These are phyloP conservation scores for Ctenicera cuprea DNA, from an alignment of 2,888 invertebrate genomes.

Conservation along the genomic window DNA sequence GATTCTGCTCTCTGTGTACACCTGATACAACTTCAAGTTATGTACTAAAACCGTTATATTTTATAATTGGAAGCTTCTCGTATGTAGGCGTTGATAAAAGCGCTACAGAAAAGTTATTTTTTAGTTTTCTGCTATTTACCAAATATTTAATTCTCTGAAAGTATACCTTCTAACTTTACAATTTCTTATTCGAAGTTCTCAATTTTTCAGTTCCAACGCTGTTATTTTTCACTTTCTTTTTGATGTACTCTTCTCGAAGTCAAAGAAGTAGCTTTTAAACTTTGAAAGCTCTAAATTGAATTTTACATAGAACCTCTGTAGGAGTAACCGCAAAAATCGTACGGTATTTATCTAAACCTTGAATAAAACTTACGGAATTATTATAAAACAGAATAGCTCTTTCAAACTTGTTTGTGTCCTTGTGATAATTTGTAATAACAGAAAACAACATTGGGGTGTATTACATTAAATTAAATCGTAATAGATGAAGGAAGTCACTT, in stretches of 20 bases:
- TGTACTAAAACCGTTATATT: no score
- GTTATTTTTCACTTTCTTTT: conserved; percentile 13
- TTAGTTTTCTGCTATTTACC: background rate
- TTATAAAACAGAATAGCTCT: no score
- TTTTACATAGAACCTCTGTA: background rate
- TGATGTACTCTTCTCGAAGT: conserved; percentile 3
- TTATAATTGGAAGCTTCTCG: no score
- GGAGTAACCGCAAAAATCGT: background rate
- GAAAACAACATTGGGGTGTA: no score
- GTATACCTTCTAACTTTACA: background rate
- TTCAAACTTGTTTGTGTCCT: background rate
- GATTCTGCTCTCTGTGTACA: background rate
- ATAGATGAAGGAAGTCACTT: no score
- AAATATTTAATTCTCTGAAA: background rate
- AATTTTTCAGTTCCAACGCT: conserved; percentile 11
- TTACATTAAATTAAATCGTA: no score
- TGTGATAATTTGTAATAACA: no score
- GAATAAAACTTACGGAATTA: no score
- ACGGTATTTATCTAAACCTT: no score
- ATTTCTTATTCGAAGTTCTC: background rate
- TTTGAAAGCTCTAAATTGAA: conserved; percentile 16
- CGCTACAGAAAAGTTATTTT: no score
- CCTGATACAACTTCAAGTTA: conserved; percentile 2
- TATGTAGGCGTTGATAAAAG: no score
- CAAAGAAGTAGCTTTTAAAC: conserved; percentile 12